A percentile compares a stretch with the other conserved stretches of the same genome.
These are phyloP conservation scores for Lasiurus borealis DNA, from an alignment of 2,113 vertebrate species.

Conservation along the genomic window DNA sequence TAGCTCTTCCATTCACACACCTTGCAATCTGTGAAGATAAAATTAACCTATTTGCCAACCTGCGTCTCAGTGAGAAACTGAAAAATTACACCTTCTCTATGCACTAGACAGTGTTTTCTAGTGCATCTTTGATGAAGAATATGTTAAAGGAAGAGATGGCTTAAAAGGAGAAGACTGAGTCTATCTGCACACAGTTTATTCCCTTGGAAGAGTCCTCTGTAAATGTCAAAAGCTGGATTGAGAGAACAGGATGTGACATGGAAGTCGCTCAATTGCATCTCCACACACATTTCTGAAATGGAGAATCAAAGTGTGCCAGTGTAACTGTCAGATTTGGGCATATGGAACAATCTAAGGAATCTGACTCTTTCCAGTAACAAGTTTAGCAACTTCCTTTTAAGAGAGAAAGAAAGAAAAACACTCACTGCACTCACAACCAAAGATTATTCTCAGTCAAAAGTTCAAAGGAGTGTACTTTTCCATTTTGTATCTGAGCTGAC, in stretches of 20 bases:
- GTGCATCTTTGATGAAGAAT: conserved; percentile 79
- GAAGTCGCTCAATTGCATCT: conserved; percentile 67
- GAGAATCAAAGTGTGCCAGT: conserved; percentile 77
- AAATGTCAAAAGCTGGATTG: conserved; percentile 78
- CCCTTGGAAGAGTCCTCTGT: conserved; percentile 68
- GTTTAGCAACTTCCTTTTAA: conserved; percentile 84
- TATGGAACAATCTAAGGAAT: conserved; percentile 84
- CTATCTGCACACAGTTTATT: conserved; percentile 57
- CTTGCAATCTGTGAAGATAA: conserved; percentile 82
- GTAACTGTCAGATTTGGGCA: conserved; percentile 83
- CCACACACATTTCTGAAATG: conserved; percentile 74
- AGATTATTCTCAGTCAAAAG: conserved; percentile 80
- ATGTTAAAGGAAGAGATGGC: conserved; percentile 62
- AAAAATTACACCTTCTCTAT: conserved; percentile 82
- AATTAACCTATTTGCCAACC: conserved; percentile 84
- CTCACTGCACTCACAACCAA: conserved; percentile 74
- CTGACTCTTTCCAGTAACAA: conserved; percentile 89
- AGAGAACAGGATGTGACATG: conserved; percentile 77
- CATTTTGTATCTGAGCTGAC: conserved; percentile 74
- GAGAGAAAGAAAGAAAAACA: conserved; percentile 56
- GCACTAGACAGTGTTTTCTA: conserved; percentile 83
- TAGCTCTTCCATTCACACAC: conserved; percentile 78
- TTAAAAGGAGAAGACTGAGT: conserved; percentile 75
- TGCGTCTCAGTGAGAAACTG: conserved; percentile 83
- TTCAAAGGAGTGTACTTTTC: conserved; percentile 80